Evolutionary conservation across 2,888 invertebrate genomes (phyloP).

Genomic region (Aleiodes alternator): DNA sequence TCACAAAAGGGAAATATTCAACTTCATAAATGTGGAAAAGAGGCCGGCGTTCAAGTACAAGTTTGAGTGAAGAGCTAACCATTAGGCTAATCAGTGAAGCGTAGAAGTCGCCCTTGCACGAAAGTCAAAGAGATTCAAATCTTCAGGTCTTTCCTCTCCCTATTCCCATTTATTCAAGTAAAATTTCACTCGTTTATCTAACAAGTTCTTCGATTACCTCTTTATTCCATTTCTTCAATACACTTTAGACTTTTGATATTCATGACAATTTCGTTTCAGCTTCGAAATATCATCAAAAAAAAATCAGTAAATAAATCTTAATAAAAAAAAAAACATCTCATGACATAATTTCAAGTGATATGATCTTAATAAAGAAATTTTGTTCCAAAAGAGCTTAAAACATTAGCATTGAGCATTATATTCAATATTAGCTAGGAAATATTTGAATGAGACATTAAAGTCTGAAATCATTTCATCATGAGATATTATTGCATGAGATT

Average conservation of each 20-base stretch:
- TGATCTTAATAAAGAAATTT: too few species aligned
- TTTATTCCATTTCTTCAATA: not conserved
- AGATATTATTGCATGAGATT: too few species aligned
- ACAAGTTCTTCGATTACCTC: not conserved
- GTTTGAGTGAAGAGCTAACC: constrained; percentile 71
- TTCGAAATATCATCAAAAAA: too few species aligned
- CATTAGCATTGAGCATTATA: too few species aligned
- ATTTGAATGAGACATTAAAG: too few species aligned
- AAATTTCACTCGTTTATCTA: not conserved
- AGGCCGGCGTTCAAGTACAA: constrained; percentile 70
- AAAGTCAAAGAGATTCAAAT: constrained; percentile 28
- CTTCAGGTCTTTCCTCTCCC: not conserved
- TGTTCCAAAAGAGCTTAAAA: too few species aligned
- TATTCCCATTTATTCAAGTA: not conserved
- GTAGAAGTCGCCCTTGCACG: constrained; percentile 64
- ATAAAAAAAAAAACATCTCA: too few species aligned
- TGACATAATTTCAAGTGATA: too few species aligned
- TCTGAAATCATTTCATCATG: too few species aligned
- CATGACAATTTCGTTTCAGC: too few species aligned
- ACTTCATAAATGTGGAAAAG: constrained; percentile 51
- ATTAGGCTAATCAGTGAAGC: constrained; percentile 74
- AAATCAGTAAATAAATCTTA: too few species aligned
- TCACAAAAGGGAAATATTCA: constrained; percentile 37
- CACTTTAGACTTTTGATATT: not conserved
- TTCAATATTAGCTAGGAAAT: too few species aligned